Evolutionary conservation across 2,113 vertebrate genomes (phyloP).

Genomic region (Erythrolamprus reginae): DNA sequence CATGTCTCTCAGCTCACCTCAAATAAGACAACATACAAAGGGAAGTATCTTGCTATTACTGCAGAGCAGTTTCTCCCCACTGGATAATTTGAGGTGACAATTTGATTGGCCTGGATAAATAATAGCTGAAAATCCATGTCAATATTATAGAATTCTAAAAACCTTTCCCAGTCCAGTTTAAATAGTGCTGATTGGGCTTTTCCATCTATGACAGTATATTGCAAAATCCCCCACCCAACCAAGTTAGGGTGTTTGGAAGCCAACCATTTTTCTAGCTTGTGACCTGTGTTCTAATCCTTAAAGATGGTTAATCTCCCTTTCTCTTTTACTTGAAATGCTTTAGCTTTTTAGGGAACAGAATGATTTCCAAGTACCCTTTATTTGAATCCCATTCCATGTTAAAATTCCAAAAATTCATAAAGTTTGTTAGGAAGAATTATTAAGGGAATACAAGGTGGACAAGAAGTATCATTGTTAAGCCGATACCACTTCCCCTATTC

Average conservation of each 20-base stretch:
- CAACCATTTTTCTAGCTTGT: neutral
- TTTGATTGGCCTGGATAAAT: neutral
- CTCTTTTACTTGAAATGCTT: neutral
- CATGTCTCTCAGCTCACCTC: conserved; percentile 14
- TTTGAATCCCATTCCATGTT: neutral
- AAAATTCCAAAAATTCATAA: neutral
- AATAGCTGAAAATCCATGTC: neutral
- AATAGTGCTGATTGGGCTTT: neutral
- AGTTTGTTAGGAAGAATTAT: neutral
- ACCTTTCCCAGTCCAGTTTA: neutral
- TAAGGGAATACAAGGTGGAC: neutral
- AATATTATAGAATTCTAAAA: neutral
- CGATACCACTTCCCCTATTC: neutral
- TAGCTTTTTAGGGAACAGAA: neutral
- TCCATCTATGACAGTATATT: neutral
- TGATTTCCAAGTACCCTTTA: neutral
- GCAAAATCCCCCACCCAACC: neutral
- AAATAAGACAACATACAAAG: conserved; percentile 62
- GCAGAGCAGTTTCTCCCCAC: neutral
- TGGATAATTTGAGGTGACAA: neutral
- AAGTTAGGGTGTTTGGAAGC: neutral
- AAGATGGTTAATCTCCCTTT: neutral
- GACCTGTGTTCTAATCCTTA: neutral
- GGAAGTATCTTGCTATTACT: neutral
- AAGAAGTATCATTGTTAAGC: neutral